Evolutionary conservation across 2,797 vertebrate genomes (phyloP).

Genomic region (Apogon hyalosoma): DNA sequence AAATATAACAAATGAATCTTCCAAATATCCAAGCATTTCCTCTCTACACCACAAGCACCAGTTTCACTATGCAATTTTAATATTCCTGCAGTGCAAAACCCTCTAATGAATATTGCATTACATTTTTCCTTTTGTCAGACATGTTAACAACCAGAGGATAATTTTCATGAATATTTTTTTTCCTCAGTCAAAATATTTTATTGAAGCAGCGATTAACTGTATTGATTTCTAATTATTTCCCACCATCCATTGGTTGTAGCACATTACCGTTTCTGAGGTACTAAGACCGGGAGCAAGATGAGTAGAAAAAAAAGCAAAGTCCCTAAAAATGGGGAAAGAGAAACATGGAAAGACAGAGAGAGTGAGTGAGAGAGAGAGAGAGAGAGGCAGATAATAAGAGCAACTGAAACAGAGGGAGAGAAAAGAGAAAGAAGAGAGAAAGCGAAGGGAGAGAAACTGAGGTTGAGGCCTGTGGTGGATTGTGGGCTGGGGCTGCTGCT

Average conservation of each 20-base stretch:
- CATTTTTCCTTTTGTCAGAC: slow-evolving; percentile 12
- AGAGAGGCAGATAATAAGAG: slow-evolving; percentile 25
- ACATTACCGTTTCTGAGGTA: slow-evolving; percentile 17
- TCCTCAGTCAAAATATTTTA: slow-evolving; percentile 38
- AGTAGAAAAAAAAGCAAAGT: neutral
- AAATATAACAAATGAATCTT: neutral
- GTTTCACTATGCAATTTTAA: slow-evolving; percentile 10
- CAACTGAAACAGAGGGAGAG: slow-evolving; percentile 25
- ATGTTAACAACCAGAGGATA: slow-evolving; percentile 19
- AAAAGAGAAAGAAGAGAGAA: slow-evolving; percentile 34
- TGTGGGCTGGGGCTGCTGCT: slow-evolving; percentile 79
- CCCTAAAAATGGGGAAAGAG: slow-evolving; percentile 10
- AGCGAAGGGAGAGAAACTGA: slow-evolving; percentile 64
- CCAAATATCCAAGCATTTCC: neutral
- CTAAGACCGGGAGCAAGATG: slow-evolving; percentile 2
- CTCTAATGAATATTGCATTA: slow-evolving; percentile 4
- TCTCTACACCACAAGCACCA: slow-evolving; percentile 21
- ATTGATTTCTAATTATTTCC: slow-evolving; percentile 58
- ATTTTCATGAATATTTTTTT: slow-evolving; percentile 31
- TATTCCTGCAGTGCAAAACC: neutral
- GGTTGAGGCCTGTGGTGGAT: slow-evolving; percentile 79
- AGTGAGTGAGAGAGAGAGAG: slow-evolving; percentile 23
- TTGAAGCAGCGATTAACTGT: slow-evolving; percentile 38
- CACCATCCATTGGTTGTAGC: neutral
- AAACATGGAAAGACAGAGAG: slow-evolving; percentile 25